A percentile compares a stretch with the other conserved stretches of the same genome.
These are phyloP conservation scores for Perca fluviatilis DNA, from an alignment of 2,113 vertebrate genomes.

Conservation along the genomic window DNA sequence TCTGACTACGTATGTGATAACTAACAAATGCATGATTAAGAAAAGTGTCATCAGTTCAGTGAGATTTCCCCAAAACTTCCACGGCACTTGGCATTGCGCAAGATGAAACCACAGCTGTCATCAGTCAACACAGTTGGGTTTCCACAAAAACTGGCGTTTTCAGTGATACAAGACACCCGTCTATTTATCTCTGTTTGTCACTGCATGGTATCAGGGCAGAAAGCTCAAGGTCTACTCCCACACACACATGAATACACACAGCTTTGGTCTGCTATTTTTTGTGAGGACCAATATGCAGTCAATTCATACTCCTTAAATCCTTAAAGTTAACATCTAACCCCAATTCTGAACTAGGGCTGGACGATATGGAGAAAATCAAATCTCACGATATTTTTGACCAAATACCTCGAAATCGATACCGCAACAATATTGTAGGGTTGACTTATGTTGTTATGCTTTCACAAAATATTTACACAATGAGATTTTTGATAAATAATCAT, in stretches of 20 bases:
- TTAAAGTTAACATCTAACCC: neutral
- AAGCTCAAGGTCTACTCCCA: slow-evolving; percentile 37
- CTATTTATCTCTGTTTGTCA: slow-evolving; percentile 43
- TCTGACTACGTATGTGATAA: neutral
- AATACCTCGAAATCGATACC: too few relatives aligned
- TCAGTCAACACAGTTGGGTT: slow-evolving; percentile 17
- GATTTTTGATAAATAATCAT: too few relatives aligned
- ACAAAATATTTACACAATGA: too few relatives aligned
- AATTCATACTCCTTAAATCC: neutral
- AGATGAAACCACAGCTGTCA: slow-evolving; percentile 40
- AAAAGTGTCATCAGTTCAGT: neutral
- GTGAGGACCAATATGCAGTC: neutral
- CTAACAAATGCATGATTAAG: neutral
- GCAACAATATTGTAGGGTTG: too few relatives aligned
- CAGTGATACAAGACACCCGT: slow-evolving; percentile 61
- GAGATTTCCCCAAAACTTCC: neutral
- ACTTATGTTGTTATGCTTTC: too few relatives aligned
- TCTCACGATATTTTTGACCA: too few relatives aligned
- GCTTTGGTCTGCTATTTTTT: neutral
- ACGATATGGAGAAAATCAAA: too few relatives aligned
- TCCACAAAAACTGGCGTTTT: slow-evolving; percentile 37
- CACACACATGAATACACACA: neutral
- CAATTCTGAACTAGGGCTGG: neutral
- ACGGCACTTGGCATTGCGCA: neutral
- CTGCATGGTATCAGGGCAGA: slow-evolving; percentile 31